Percentiles rank a stretch among this genome's conserved stretches.
phyloP scores from a whole-genome alignment of 2,797 vertebrate genomes.

The Heliangelus exortis region DNA sequence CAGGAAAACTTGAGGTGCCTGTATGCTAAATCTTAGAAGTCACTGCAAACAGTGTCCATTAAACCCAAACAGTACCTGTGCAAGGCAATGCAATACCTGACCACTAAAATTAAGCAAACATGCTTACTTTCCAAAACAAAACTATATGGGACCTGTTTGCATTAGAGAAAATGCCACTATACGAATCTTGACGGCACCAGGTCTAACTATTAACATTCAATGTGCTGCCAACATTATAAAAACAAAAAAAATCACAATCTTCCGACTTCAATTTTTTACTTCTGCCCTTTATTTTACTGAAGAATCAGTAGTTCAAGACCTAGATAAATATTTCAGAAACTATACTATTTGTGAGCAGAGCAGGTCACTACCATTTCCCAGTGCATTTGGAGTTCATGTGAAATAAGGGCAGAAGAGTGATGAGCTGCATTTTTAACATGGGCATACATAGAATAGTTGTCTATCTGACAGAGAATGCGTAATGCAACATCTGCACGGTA shows the following conservation, averaged over 20 bases:
- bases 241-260: conserved; percentile 63
- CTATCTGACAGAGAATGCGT: conserved; percentile 72
- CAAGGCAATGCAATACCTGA: background rate
- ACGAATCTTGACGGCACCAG: conserved; percentile 24
- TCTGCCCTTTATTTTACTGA: conserved; percentile 69
- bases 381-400: conserved; percentile 70
- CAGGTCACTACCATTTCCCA: conserved; percentile 68
- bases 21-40: background rate
- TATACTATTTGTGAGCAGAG: conserved; percentile 62
- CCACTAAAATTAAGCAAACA: conserved; percentile 28
- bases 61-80: background rate
- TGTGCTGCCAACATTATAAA: conserved; percentile 39
- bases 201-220: conserved; percentile 61
- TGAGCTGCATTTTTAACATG: conserved; percentile 66
- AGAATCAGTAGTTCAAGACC: conserved; percentile 71
- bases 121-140: background rate
- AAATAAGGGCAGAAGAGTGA: conserved; percentile 72
- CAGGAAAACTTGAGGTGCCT: background rate
- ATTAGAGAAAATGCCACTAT: background rate
- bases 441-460: conserved; percentile 65
- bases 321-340: conserved; percentile 77
- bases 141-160: conserved; percentile 14
- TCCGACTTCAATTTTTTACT: conserved; percentile 62
- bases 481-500: conserved; percentile 78
- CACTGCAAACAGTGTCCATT: background rate